Conservation (phyloP, 2,888 invertebrate genomes). For the Strigamia transsilvanica region DNA sequence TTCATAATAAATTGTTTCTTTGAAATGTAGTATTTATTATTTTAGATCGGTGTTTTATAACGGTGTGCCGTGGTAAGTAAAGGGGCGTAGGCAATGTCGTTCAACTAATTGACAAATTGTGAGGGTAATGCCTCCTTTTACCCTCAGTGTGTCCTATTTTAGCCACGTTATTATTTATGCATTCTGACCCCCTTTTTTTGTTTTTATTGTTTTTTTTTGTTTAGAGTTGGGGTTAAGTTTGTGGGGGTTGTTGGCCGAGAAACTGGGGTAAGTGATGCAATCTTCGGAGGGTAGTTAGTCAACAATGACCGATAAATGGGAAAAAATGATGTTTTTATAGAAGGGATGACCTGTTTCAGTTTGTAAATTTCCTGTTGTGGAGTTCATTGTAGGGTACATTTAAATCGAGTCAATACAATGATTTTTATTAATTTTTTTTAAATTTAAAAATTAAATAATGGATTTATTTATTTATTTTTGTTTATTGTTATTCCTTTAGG, state of each 20-base stretch:
- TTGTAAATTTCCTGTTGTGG: neutral
- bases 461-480: constrained; percentile 50
- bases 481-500: too few species aligned
- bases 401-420: neutral
- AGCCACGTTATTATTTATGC: neutral
- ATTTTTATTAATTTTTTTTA: constrained; percentile 26
- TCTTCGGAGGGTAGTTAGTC: constrained; percentile 13
- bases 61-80: neutral
- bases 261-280: neutral
- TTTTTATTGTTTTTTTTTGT: neutral
- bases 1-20: neutral
- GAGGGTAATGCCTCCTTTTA: neutral
- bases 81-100: neutral
- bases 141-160: constrained; percentile 26
- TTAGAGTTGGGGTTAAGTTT: neutral
- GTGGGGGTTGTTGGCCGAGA: neutral
- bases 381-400: constrained; percentile 15
- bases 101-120: neutral
- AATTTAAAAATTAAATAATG: neutral
- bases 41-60: too few species aligned
- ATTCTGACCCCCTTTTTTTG: constrained; percentile 28
- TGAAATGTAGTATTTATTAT: too few species aligned
- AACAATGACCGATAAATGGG: neutral
- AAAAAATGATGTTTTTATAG: neutral
- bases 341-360: constrained; percentile 1